Evolutionary conservation across 2,113 vertebrate species (phyloP), one percentile per base, ranked within the genome.

Genomic region (Barnardius zonarius): DNA sequence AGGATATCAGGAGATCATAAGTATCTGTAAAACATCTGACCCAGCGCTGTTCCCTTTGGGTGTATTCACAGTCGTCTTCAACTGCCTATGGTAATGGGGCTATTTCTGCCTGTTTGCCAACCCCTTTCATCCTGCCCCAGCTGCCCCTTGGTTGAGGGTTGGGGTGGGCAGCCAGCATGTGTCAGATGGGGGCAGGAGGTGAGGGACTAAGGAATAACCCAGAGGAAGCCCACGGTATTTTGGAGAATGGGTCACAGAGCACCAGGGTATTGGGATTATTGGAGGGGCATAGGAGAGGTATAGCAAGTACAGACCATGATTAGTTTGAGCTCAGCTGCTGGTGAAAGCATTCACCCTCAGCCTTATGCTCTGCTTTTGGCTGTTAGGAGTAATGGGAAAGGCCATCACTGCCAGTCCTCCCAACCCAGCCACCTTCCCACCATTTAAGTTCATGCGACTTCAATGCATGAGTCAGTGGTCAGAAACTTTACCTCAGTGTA

Each of bases 1-100:
- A 93, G 88, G 77, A 77, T 95, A 70, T 89, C 82, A 79, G 77
- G 74, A 93, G 77, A 89, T 91, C 73, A 69, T 62, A 86, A 88
- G 52, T 84, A 74, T 39, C 91, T 94, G 67, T 79, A 73, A 74
- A 95, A 72, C 37, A 79, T 57, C 86, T 9, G 31, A 89, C 31
- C 28, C 54, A 30, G 27, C 0, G 0, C 28, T 82, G 17, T 31
- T 89, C 62, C 6, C 33, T 81, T 61, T 66, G 49, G 52, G 7
- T 92, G 66, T 74, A 30, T 55, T 74, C 81, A 18, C 41, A 44
- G 52, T 69, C 1, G 0, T 19, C 23, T 62, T 86, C 0, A 0
- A 61, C 25, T 95, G 74, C 49, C 67, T 79, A 4, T 0, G 3
- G 81, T 55, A 79, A 25, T 2, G 2, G 49, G 69, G 27, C 10